Evolutionary conservation across 2,797 vertebrate genomes (phyloP).

Genomic region (Fundulus diaphanus): DNA sequence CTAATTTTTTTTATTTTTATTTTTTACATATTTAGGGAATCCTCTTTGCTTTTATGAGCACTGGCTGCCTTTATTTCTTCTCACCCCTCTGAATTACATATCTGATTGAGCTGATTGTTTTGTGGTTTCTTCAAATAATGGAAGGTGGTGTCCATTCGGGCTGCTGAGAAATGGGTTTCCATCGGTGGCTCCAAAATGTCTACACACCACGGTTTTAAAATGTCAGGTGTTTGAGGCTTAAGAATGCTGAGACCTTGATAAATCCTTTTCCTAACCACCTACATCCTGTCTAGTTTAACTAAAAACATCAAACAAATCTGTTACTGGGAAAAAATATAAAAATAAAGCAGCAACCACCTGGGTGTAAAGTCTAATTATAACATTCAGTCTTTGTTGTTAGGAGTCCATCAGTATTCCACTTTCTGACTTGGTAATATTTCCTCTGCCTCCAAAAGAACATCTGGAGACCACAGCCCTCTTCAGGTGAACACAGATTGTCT

Average conservation of each 20-base stretch:
- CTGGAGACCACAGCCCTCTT: background rate
- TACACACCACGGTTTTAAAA: background rate
- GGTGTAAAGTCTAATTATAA: no score
- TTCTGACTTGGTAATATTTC: background rate
- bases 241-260: background rate
- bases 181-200: background rate
- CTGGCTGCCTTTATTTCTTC: conserved; percentile 68
- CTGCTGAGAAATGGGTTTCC: conserved; percentile 6
- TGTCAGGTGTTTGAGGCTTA: background rate
- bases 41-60: conserved; percentile 35
- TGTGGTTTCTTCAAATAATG: conserved; percentile 43
- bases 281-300: background rate
- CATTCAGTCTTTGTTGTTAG: no score
- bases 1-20: conserved; percentile 12
- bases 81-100: conserved; percentile 10
- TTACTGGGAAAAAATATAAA: background rate
- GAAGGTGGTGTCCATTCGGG: conserved; percentile 3
- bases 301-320: background rate
- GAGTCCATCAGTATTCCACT: no score
- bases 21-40: conserved; percentile 1
- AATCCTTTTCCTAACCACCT: background rate
- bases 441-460: no score
- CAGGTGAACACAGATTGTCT: background rate
- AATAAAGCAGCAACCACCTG: background rate
- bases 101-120: conserved; percentile 55